Base-by-base conservation (phyloP, 2,888 invertebrate species). In the Limnephilus auricula region DNA sequence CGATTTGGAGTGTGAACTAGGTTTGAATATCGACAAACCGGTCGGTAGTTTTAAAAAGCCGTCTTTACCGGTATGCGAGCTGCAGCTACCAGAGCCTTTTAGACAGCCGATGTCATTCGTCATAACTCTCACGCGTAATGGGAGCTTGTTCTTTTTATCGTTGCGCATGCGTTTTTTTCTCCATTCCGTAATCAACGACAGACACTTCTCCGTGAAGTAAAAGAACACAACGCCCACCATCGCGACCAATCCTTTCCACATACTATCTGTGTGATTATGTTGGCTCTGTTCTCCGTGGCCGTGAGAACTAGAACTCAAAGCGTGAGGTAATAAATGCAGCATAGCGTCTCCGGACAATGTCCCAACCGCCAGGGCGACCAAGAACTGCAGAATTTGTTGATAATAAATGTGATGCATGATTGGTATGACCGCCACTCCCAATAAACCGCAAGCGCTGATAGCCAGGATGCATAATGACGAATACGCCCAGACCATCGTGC, bases 351-450 rank as follows among this genome's bases (percentile, higher is more conserved):
- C 99, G 85, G 98, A 97, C 91, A 99, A 95, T 0, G 99, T 98
- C 0, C 99, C 99, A 65, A 99, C 98, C 30, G 99, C 99, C 93
- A 99, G 95, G 0, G 99, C 99, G 3, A 99, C 98, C 92, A 99
- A 96, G 95, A 99, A 99, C 95, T 99, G 99, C 90, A 99, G 96
- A 65, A 99, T 95, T 93, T 98, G 98, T 94, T 99, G 98, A 94
- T 99, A 99, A 94, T 98, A 98, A 30, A 97, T 96, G 93, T 98
- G 97, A 94, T 98, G 98, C 98, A 99, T 98, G 80, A 98, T 97
- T 0, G 99, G 99, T 94, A 99, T 98, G 12, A 99, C 98, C 6
- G 98, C 98, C 18, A 99, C 98, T 2, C 99, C 98, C 25, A 98
- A 95, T 82, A 99, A 95, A 15, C 99, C 99, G 94, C 98, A 98